Evolutionary conservation across 1,140 invertebrate genomes (phyloP), one percentile per base, ranked within the genome.

Genomic region (Euwallacea fornicatus): DNA sequence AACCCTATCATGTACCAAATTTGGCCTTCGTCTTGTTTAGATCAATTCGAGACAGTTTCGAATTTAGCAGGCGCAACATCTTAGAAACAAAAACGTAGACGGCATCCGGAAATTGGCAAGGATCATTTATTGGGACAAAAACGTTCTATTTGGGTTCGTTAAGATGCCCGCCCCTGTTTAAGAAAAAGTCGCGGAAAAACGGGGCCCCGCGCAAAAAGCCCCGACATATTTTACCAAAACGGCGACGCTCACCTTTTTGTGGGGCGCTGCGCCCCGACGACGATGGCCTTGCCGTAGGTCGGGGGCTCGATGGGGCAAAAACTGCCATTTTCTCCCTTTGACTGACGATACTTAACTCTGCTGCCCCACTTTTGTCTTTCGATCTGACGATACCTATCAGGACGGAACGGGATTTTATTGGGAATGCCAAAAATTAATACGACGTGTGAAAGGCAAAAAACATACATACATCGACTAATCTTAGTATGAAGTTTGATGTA

Each of bases 71-170:
- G 21, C 21, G 21, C 21, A 33, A 33, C 21, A 33, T 33, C 21
- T 33, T 33, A 33, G 21, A 33, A 33, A 33, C 21, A 65, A 65
- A 65, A 65, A 65, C 15, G 16, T 53, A 65, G 46, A 13, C 62
- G 62, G 62, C 50, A 66, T 41, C 9, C 16, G 13, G 43, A 58
- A 58, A 58, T 44, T 44, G 65, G 53, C 65, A 66, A 58, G 42
- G 54, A 56, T n/a, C 65, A 43, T 58, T 43, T 58, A 63, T 54
- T 11, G 16, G 43, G 58, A 69, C 61, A 70, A 70, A 70, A 70
- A 70, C 68, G 68, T 64, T 70, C 43, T 70, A 64, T 70, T 70
- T 70, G 60, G 68, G 68, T 70, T 70, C 68, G 68, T 70, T 70
- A 64, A 70, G 61, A 64, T 43, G 59, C 9, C 47, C 9, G n/a